Evolutionary conservation across 2,797 vertebrate genomes (phyloP).

Genomic region (Anisognathus igniventris): DNA sequence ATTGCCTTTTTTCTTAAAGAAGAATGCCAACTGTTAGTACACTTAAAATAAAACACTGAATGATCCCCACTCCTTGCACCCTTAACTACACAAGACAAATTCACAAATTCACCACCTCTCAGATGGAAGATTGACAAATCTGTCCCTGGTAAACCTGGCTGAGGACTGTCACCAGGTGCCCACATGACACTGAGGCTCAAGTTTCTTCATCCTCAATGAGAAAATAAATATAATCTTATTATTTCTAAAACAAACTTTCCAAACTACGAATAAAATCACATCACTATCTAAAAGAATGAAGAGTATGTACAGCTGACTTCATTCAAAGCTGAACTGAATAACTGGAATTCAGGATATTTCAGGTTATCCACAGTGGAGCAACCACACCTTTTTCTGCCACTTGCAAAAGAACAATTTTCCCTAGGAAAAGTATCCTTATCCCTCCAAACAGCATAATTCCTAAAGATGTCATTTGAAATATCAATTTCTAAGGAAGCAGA

Average conservation of each 20-base stretch:
- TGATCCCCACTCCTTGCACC: not conserved
- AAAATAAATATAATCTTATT: not conserved
- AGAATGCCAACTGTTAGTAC: not conserved
- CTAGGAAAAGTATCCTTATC: not conserved
- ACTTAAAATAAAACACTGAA: not conserved
- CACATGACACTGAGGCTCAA: not conserved
- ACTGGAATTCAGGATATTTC: not conserved
- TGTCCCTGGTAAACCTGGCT: not conserved
- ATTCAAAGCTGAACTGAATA: not conserved
- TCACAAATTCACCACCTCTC: not conserved
- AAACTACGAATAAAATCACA: not conserved
- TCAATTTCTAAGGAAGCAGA: not conserved
- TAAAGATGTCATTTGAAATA: fast-evolving
- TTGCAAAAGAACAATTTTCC: not conserved
- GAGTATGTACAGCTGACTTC: not conserved
- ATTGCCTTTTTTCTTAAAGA: not conserved
- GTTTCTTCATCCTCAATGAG: not conserved
- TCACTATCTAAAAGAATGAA: not conserved
- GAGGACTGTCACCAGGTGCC: not conserved
- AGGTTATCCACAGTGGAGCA: not conserved
- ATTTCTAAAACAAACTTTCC: not conserved
- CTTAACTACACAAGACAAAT: not conserved
- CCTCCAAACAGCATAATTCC: not conserved
- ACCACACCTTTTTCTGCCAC: not conserved
- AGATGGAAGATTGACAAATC: not conserved